Evolutionary conservation across 2,888 invertebrate species (phyloP), one percentile per base, ranked within the genome.

Genomic region (Euzophera pinguis): DNA sequence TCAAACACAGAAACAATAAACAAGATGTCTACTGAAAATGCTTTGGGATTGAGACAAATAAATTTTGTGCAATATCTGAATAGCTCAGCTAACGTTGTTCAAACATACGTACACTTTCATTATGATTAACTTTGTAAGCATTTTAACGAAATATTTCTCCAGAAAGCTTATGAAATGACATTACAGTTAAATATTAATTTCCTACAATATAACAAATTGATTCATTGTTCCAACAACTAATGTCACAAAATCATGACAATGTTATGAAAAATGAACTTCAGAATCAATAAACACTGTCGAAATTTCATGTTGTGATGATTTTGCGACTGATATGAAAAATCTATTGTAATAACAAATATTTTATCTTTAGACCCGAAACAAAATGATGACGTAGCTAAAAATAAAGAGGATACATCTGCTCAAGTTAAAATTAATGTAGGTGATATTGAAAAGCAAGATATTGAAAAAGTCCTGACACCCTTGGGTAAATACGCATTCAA

Each of bases 181-280:
- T 52, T 59, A 10, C 52, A 62, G 53, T 55, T 65, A 47, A 61
- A 66, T 48, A 53, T 58, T 14, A 60, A 64, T 50, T 62, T 50
- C 14, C 17, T 29, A 29, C 29, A 29, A 29, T 29, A 29, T 29
- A 29, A 6, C 29, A 29, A 29, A 4, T 6, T 16, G 16, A 14
- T 16, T 16, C 9, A 10, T 39, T 3, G 10, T 8, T 8, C 6
- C 16, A 39, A 16, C 39, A 39, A 8, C 9, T 16, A 16, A 16
- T 3, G 10, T 37, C 12, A 37, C 3, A n/a, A 37, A n/a, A 2
- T 12, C 1, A 5, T 37, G 37, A 9, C n/a, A n/a, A n/a, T n/a
- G n/a, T n/a, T n/a, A n/a, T n/a, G n/a, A n/a, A n/a, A n/a, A n/a
- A n/a, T n/a, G n/a, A n/a, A n/a, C n/a, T n/a, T n/a, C n/a, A n/a